Conservation (phyloP, 1,140 invertebrate species). For the Elymnias hypermnestra region DNA sequence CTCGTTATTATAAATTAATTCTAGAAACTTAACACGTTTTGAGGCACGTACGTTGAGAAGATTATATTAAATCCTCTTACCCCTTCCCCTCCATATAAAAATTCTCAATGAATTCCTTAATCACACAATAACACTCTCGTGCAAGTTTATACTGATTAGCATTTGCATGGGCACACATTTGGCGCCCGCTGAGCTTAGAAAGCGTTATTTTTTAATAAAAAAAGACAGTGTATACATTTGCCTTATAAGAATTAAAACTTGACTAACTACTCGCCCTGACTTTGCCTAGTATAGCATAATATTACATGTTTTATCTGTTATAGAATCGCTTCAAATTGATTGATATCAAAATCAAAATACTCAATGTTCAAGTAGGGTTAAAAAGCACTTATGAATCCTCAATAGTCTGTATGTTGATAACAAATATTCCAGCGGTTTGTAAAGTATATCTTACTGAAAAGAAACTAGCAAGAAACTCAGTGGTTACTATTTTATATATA, state of each 20-base stretch:
- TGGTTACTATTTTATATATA: no score
- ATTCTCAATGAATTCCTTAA: constrained; percentile 48
- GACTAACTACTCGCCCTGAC: no score
- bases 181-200: constrained; percentile 12
- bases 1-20: constrained; percentile 2
- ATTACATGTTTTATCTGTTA: no score
- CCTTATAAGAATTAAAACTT: constrained; percentile 3
- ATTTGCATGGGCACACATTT: constrained; percentile 19
- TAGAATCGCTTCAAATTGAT: no score
- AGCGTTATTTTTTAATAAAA: constrained; percentile 13
- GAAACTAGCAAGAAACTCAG: no score
- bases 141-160: constrained; percentile 38
- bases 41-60: constrained; percentile 57
- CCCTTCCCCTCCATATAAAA: constrained; percentile 34
- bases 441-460: no score
- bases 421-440: no score
- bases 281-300: no score
- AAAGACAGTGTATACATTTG: constrained; percentile 2
- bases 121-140: constrained; percentile 63
- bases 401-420: no score
- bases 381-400: no score
- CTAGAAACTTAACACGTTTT: constrained; percentile 50
- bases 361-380: no score
- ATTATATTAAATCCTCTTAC: constrained; percentile 57
- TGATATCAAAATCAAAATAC: no score